phyloP scores from a whole-genome alignment of 2,888 invertebrate genomes.

The Noctua janthe region DNA sequence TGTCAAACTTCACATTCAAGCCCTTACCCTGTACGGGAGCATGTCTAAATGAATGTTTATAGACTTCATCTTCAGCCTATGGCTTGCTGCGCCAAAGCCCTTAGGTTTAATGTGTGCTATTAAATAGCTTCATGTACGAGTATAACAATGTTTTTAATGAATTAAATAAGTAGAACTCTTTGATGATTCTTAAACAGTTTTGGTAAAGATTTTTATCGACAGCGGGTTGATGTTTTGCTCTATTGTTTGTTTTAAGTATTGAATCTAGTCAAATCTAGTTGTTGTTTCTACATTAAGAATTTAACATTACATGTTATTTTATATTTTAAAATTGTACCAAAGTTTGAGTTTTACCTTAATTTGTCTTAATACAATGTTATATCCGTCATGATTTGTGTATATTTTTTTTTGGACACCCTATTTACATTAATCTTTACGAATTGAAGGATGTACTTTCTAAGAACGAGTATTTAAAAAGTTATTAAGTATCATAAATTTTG shows the following conservation, averaged over 20 bases:
- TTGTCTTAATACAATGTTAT: background rate
- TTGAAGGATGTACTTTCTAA: background rate
- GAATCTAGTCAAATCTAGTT: background rate
- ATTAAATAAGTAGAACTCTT: too few relatives aligned
- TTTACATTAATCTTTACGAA: background rate
- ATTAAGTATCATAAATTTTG: too few relatives aligned
- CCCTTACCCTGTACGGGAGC: background rate
- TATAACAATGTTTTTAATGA: too few relatives aligned
- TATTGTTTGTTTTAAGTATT: background rate
- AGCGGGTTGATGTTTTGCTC: background rate
- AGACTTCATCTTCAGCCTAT: background rate
- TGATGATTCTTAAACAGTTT: background rate
- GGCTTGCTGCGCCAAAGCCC: background rate
- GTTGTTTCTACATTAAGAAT: background rate
- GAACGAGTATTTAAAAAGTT: background rate
- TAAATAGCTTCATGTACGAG: too few relatives aligned
- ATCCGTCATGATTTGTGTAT: background rate
- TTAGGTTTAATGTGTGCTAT: background rate
- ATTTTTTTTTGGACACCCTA: background rate
- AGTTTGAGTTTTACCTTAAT: background rate
- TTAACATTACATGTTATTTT: background rate
- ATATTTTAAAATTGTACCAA: background rate
- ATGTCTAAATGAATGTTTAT: background rate
- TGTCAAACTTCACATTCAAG: background rate
- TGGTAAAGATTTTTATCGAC: background rate